Base-by-base conservation (phyloP, 2,797 vertebrate genomes). In the Fistularia tabacaria region DNA sequence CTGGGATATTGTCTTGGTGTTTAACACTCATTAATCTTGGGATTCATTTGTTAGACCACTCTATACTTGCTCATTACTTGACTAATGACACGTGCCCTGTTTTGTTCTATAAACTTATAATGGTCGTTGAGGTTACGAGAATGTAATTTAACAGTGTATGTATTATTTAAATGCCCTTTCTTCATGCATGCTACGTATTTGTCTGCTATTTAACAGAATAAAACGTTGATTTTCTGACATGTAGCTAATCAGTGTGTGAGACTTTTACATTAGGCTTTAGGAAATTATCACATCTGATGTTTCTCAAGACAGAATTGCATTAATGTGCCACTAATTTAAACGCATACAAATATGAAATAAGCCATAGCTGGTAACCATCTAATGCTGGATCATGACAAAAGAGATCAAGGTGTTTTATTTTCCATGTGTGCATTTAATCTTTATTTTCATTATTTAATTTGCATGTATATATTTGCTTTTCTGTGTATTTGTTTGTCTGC, bases 191-290 rank as follows among this genome's bases (percentile, higher is more conserved):
- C 71, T 59, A 47, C 73, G 56, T 73, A 64, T n/a, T 45, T 82
- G 64, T 79, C 62, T 72, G 58, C 74, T 77, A 69, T 81, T 83
- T 80, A 82, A 77, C 64, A 69, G 59, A 38, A 83, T 77, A 84
- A 84, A 79, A 74, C 49, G 60, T 67, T 57, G 64, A 67, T 76
- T 82, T 84, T 79, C 69, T 81, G 65, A 77, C 55, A 46, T 65
- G 54, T 59, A 64, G n/a, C 1, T 14, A 15, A 67, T 51, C 12
- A 13, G 25, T 52, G 54, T 11, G 11, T 1, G 6, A 25, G 25
- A 25, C 25, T 25, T 25, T 25, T 25, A 25, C 2, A 25, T 25
- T 2, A 25, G 25, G 25, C 5, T 25, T 25, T 25, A 25, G 5
- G 25, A 25, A 25, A 25, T 25, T 5, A 25, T 2, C 25, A 25